Evolutionary conservation across 2,113 vertebrate species (phyloP).

Genomic region (Trinectes maculatus): DNA sequence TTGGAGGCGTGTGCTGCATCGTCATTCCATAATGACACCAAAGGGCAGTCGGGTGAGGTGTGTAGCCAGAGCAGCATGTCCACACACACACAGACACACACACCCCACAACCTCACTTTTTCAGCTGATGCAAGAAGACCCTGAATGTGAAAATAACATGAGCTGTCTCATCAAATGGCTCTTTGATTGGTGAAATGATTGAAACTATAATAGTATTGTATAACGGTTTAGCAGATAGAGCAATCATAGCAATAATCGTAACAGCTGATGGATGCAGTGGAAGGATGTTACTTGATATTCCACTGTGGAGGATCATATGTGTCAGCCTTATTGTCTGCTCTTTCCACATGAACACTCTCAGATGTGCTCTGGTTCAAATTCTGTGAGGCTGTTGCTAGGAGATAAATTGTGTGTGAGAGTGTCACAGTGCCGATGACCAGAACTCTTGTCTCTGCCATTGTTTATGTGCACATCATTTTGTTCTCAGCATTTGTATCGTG

Average conservation of each 20-base stretch:
- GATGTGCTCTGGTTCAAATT: slow-evolving; percentile 60
- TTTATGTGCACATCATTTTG: slow-evolving; percentile 28
- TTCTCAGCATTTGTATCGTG: slow-evolving; percentile 5
- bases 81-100: too few species aligned
- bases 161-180: too few species aligned
- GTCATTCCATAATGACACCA: slow-evolving; percentile 39
- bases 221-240: too few species aligned
- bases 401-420: slow-evolving; percentile 51
- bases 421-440: slow-evolving; percentile 29
- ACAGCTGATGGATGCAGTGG: slow-evolving; percentile 49
- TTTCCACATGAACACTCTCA: slow-evolving; percentile 60
- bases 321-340: slow-evolving; percentile 52
- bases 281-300: slow-evolving; percentile 50
- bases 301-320: slow-evolving; percentile 53
- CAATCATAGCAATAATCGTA: too few species aligned
- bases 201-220: too few species aligned
- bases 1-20: slow-evolving; percentile 18
- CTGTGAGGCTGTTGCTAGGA: slow-evolving; percentile 57
- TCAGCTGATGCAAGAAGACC: not conserved
- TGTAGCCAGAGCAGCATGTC: slow-evolving; percentile 10
- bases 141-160: too few species aligned
- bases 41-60: slow-evolving; percentile 32
- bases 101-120: slow-evolving; percentile 7
- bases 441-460: slow-evolving; percentile 28
- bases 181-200: too few species aligned